Percentiles rank a stretch among this genome's conserved stretches.
Conservation (phyloP, 1,140 invertebrate genomes). For the Episyrphus balteatus region DNA sequence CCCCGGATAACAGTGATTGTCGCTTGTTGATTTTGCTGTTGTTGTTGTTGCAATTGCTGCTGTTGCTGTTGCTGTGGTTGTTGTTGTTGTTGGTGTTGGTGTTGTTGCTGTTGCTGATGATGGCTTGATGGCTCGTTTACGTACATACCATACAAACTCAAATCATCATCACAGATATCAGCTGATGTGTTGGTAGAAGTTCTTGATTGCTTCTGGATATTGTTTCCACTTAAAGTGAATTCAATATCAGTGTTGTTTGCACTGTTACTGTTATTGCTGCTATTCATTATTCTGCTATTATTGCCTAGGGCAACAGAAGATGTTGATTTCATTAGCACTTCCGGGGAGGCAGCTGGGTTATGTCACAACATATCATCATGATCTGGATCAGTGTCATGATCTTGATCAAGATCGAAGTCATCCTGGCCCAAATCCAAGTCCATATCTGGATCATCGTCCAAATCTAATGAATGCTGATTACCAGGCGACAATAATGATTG, state of each 20-base stretch:
- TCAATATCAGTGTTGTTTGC: too few species aligned
- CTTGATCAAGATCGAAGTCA: constrained; percentile 4
- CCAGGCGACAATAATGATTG: background rate
- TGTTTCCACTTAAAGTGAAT: too few species aligned
- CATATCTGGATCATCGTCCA: constrained; percentile 1
- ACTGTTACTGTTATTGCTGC: too few species aligned
- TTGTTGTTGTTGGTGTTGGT: background rate
- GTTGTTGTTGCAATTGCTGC: background rate
- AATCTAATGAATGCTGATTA: constrained; percentile 1
- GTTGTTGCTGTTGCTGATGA: background rate
- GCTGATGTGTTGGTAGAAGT: too few species aligned
- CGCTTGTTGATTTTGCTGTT: background rate
- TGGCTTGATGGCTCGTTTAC: background rate
- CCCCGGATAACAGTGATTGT: too few species aligned
- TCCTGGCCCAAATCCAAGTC: constrained; percentile 2
- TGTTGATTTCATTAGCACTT: too few species aligned
- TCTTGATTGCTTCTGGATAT: too few species aligned
- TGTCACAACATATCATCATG: constrained; percentile 6
- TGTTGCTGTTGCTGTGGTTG: background rate
- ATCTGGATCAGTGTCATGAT: background rate
- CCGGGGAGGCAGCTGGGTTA: background rate
- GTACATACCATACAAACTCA: too few species aligned
- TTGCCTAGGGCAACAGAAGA: too few species aligned
- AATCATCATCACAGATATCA: too few species aligned
- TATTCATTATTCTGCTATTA: too few species aligned